Percentiles rank a stretch among this genome's conserved stretches.
These are phyloP conservation scores for Rhamnusium bicolor DNA, from an alignment of 2,888 invertebrate genomes.

Conservation along the genomic window DNA sequence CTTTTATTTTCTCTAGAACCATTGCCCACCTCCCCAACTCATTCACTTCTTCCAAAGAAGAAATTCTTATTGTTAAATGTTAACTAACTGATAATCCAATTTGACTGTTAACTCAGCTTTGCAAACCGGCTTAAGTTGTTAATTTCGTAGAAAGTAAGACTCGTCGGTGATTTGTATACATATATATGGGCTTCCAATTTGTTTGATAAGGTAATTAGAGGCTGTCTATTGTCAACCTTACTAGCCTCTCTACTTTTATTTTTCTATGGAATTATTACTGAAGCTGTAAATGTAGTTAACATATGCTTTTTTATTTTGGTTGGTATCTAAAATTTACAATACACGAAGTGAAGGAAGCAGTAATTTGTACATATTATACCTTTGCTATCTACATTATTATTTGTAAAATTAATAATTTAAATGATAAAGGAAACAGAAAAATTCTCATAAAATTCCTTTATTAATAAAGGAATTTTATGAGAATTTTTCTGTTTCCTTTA, in stretches of 20 bases:
- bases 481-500: too few relatives aligned
- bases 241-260: background rate
- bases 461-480: too few relatives aligned
- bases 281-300: background rate
- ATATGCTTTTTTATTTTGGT: background rate
- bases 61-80: constrained; percentile 35
- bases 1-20: constrained; percentile 59
- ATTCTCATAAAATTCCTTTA: too few relatives aligned
- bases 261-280: background rate
- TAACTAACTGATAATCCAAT: constrained; percentile 38
- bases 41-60: constrained; percentile 45
- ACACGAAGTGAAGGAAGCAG: too few relatives aligned
- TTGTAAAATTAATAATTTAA: too few relatives aligned
- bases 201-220: constrained; percentile 11
- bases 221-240: background rate
- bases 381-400: too few relatives aligned
- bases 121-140: constrained; percentile 18
- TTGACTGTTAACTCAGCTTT: constrained; percentile 25
- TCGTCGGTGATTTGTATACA: background rate
- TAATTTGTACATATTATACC: too few relatives aligned
- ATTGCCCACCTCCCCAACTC: constrained; percentile 53
- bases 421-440: too few relatives aligned
- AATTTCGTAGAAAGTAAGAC: constrained; percentile 39
- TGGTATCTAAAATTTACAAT: background rate
- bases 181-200: background rate